Percentiles rank a stretch among this genome's conserved stretches.
Evolutionary conservation across 2,888 invertebrate genomes (phyloP).

Genomic region (Heliconius erato): DNA sequence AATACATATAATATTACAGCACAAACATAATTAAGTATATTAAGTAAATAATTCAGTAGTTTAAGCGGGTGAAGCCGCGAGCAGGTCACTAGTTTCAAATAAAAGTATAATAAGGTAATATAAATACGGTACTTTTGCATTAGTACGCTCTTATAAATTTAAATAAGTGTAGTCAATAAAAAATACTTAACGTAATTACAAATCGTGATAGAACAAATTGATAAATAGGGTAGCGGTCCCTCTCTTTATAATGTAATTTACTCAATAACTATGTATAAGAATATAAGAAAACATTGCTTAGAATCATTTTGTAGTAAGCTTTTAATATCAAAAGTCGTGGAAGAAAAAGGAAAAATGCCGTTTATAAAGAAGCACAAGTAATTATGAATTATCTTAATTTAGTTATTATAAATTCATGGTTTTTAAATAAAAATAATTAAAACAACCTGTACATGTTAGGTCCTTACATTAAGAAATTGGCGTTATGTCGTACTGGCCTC

Average conservation of each 20-base stretch:
- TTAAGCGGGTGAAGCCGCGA: too few species aligned
- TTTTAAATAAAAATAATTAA: too few species aligned
- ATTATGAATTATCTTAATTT: not conserved
- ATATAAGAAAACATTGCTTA: not conserved
- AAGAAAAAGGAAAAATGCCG: not conserved
- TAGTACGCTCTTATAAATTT: not conserved
- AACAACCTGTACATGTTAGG: too few species aligned
- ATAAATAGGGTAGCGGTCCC: not conserved
- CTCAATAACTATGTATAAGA: not conserved
- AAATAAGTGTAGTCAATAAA: conserved; percentile 8
- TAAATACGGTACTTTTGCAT: not conserved
- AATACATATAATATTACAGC: too few species aligned
- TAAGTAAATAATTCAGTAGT: too few species aligned
- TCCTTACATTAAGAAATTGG: too few species aligned
- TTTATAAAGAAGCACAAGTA: conserved; percentile 1
- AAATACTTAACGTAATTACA: conserved; percentile 10
- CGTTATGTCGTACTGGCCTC: too few species aligned
- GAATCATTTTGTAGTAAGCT: not conserved
- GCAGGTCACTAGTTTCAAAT: too few species aligned
- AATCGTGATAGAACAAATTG: conserved; percentile 6
- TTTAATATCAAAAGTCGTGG: not conserved
- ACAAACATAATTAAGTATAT: too few species aligned
- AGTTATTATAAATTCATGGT: not conserved
- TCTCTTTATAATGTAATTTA: conserved; percentile 15
- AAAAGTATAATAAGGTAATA: not conserved